Evolutionary conservation across 2,113 vertebrate genomes (phyloP).

Genomic region (Turnix velox): DNA sequence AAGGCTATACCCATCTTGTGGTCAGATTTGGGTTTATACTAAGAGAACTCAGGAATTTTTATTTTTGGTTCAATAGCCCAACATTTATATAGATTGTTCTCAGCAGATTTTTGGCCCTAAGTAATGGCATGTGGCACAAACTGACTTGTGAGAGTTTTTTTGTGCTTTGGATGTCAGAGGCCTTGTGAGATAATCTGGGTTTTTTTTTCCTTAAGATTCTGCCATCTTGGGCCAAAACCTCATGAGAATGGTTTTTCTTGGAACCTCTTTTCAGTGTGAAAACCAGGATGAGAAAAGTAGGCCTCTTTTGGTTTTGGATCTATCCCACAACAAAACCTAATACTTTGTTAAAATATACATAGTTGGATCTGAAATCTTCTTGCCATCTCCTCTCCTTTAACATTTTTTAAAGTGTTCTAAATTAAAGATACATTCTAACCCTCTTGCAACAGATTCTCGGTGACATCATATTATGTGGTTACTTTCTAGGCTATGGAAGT

Average conservation of each 20-base stretch:
- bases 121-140: conserved; percentile 33
- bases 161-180: conserved; percentile 31
- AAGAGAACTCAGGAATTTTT: neutral
- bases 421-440: neutral
- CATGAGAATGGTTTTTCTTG: conserved; percentile 42
- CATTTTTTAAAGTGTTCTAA: neutral
- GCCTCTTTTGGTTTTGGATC: conserved; percentile 12
- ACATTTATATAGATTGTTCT: conserved; percentile 8
- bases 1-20: neutral
- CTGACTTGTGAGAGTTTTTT: conserved; percentile 22
- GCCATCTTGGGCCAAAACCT: conserved; percentile 56
- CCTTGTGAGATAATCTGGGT: conserved; percentile 54
- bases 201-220: conserved; percentile 24
- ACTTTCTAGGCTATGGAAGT: neutral
- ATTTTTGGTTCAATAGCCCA: neutral
- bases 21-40: neutral
- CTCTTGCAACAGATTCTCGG: neutral
- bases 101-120: conserved; percentile 40
- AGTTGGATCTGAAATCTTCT: neutral
- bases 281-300: conserved; percentile 31
- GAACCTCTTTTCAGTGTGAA: conserved; percentile 22
- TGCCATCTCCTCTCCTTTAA: neutral
- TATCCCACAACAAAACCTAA: neutral
- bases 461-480: neutral
- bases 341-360: neutral